Evolutionary conservation across 2,797 vertebrate species (phyloP), one percentile per base, ranked within the genome.

Genomic region (Scolopax rusticola): DNA sequence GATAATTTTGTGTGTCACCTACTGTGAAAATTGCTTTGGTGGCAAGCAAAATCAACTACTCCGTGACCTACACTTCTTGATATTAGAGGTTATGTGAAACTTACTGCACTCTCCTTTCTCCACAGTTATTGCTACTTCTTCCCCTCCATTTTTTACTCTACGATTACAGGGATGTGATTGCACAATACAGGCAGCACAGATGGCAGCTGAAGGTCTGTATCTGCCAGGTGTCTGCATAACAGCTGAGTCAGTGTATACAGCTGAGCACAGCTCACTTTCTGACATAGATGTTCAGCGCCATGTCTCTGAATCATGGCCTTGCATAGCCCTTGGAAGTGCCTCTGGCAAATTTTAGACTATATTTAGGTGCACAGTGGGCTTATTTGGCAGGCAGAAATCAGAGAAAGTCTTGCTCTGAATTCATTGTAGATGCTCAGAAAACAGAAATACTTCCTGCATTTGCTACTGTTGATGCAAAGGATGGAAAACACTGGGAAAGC

Each of bases 1-100:
- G 93, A 93, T 95, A 95, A 93, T 91, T 96, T 84, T 95, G 73
- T 90, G 2, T 91, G 51, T 93, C 90, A 67, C 88, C 92, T 89
- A 48, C 87, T 94, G 89, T 88, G 91, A 96, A 91, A 97, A 95
- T 95, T 90, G 87, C 80, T 93, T 93, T 90, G 89, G 69, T 93
- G 83, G 83, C 74, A 95, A 93, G 95, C 74, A 95, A 91, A 96
- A 96, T 96, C 96, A 95, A 59, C 91, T 90, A 53, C 79, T 84
- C 73, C 0, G 1, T 95, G 94, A 96, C 87, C 91, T 88, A 63
- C 60, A 56, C 74, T 91, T 96, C 87, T 84, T 94, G 80, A 84
- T 96, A 86, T 91, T 89, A 89, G 78, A 60, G 32, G 61, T 91
- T 90, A 57, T 64, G 69, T 83, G 86, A 89, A 96, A 94, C 93